Evolutionary conservation across 1,140 invertebrate genomes (phyloP).

Genomic region (Penaeus chinensis): DNA sequence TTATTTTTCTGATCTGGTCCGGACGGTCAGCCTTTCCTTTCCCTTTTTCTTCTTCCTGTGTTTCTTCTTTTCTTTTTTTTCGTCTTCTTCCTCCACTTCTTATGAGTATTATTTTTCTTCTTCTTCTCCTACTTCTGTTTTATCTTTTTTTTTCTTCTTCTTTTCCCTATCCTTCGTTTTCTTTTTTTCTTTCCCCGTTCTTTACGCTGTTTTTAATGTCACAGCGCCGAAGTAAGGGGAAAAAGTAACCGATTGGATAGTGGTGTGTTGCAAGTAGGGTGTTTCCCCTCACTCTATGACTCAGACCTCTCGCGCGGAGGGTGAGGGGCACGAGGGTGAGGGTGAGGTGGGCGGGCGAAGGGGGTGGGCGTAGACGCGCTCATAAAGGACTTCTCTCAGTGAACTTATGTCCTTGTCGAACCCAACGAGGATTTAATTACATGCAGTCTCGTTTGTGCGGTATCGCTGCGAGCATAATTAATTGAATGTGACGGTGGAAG

Average conservation of each 20-base stretch:
- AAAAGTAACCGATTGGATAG: constrained; percentile 20
- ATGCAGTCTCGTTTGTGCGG: no score
- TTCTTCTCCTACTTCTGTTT: not conserved
- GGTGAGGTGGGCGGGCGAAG: not conserved
- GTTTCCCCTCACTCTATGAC: no score
- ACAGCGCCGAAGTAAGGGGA: not conserved
- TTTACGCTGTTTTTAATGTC: not conserved
- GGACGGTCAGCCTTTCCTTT: not conserved
- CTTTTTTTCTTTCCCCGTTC: not conserved
- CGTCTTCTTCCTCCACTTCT: constrained; percentile 9
- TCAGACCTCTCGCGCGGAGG: no score
- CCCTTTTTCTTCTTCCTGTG: not conserved
- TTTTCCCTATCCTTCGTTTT: not conserved
- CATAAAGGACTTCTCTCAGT: no score
- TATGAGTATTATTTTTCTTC: not conserved
- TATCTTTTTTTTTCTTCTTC: not conserved
- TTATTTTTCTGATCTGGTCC: no score
- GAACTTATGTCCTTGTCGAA: no score
- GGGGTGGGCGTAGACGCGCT: not conserved
- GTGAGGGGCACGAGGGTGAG: not conserved
- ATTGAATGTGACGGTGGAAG: not conserved
- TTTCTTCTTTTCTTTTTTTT: not conserved
- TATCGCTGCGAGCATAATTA: no score
- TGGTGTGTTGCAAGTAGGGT: no score
- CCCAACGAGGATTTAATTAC: no score